These are phyloP conservation scores for Vidua macroura DNA, from an alignment of 2,113 vertebrate species.

Conservation along the genomic window DNA sequence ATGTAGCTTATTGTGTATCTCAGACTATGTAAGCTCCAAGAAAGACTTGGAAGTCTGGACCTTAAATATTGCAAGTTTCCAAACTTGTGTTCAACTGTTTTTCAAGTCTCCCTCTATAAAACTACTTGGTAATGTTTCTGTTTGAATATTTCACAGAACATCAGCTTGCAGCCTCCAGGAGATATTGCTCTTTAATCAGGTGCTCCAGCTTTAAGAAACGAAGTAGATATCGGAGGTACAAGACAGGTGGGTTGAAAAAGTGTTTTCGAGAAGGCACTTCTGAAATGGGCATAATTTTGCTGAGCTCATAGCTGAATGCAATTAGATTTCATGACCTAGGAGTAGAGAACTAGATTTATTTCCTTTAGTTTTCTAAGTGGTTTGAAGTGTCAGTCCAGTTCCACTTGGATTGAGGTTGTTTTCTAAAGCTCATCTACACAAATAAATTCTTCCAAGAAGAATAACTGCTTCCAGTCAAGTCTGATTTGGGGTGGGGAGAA, in stretches of 20 bases:
- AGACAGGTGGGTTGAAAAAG: constrained; percentile 65
- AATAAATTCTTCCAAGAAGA: not conserved
- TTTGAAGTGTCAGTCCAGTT: not conserved
- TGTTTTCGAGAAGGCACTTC: not conserved
- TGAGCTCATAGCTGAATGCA: not conserved
- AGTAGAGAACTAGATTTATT: not conserved
- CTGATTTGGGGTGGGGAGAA: not conserved
- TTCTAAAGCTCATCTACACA: not conserved
- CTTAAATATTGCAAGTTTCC: not conserved
- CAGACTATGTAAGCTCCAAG: not conserved
- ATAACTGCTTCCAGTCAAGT: not conserved
- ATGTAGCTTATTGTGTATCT: not conserved
- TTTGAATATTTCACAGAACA: constrained; percentile 65
- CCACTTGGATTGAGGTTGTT: not conserved
- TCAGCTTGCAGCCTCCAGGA: constrained; percentile 57
- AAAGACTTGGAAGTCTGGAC: not conserved
- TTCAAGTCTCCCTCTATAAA: not conserved
- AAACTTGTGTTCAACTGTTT: not conserved
- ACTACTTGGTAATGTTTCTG: not conserved
- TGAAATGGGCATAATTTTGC: not conserved
- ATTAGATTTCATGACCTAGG: not conserved
- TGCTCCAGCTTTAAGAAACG: constrained; percentile 71
- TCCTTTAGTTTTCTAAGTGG: not conserved
- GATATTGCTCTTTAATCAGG: constrained; percentile 9
- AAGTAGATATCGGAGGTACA: constrained; percentile 70